Percentiles rank a stretch among this genome's conserved stretches.
These are phyloP conservation scores for Glaucomys volans DNA, from an alignment of 2,113 vertebrate species.

Conservation along the genomic window DNA sequence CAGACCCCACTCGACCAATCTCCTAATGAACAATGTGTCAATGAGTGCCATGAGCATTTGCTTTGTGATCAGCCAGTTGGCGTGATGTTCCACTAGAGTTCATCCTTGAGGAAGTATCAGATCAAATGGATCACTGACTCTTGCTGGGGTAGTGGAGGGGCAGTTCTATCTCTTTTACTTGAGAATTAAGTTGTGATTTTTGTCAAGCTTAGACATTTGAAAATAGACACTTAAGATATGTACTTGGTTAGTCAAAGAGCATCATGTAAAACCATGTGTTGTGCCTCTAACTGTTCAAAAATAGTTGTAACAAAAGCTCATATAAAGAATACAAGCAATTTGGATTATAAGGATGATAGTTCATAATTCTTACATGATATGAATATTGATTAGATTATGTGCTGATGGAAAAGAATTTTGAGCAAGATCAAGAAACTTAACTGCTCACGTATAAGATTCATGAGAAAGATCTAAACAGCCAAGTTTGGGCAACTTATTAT, in stretches of 20 bases:
- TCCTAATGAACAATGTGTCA: not conserved
- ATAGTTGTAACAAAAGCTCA: not conserved
- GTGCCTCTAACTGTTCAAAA: not conserved
- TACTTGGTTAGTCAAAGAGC: not conserved
- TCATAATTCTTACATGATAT: not conserved
- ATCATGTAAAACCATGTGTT: not conserved
- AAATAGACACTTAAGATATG: not conserved
- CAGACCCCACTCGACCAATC: not conserved
- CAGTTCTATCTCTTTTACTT: not conserved
- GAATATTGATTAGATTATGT: not conserved
- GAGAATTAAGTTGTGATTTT: not conserved
- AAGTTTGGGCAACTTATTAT: not conserved
- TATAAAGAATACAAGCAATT: not conserved
- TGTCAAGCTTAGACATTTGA: not conserved
- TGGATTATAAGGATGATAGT: not conserved
- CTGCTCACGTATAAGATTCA: not conserved
- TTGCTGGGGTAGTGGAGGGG: not conserved
- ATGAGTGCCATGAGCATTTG: not conserved
- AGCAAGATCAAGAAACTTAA: not conserved
- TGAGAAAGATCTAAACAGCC: not conserved
- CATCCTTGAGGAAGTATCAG: not conserved
- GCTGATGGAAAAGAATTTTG: slow-evolving; percentile 11
- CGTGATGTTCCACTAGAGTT: not conserved
- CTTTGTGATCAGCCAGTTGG: not conserved
- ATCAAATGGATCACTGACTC: not conserved